Conservation (phyloP, 2,888 invertebrate species). For the Thumatha senex region DNA sequence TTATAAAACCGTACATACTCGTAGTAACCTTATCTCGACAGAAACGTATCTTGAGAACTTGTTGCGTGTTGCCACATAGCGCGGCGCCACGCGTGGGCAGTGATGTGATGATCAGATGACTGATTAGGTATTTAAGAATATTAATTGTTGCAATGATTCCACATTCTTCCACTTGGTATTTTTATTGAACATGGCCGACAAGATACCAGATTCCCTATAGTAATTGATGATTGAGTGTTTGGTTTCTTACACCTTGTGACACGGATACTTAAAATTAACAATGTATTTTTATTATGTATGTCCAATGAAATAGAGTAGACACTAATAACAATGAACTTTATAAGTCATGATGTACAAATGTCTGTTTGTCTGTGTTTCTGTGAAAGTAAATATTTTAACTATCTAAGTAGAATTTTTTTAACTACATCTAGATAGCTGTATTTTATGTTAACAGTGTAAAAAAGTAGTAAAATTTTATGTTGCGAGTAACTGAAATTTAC, state of each 20-base stretch:
- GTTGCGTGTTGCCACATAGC: conserved; percentile 39
- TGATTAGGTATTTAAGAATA: conserved; percentile 77
- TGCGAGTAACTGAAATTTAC: conserved; percentile 2
- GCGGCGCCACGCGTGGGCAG: conserved; percentile 71
- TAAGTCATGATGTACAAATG: too few species aligned
- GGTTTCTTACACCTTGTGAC: conserved; percentile 3
- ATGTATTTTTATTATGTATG: background rate
- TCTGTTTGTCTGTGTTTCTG: too few species aligned
- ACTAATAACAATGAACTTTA: background rate
- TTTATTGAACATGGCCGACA: conserved; percentile 47
- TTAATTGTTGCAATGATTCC: conserved; percentile 69
- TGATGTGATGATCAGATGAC: conserved; percentile 71
- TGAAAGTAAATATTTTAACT: too few species aligned
- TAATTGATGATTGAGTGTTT: conserved; percentile 20
- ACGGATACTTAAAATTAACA: background rate
- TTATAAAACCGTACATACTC: conserved; percentile 21
- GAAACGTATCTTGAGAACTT: conserved; percentile 26
- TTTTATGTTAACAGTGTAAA: conserved; percentile 8
- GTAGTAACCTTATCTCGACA: conserved; percentile 25
- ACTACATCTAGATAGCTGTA: background rate
- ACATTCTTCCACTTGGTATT: conserved; percentile 53
- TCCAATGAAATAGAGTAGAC: background rate
- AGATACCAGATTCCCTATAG: conserved; percentile 20
- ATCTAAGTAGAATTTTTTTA: background rate
- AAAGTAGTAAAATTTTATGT: conserved; percentile 11